Evolutionary conservation across 2,113 vertebrate species (phyloP).

Genomic region (Dasypus novemcinctus): DNA sequence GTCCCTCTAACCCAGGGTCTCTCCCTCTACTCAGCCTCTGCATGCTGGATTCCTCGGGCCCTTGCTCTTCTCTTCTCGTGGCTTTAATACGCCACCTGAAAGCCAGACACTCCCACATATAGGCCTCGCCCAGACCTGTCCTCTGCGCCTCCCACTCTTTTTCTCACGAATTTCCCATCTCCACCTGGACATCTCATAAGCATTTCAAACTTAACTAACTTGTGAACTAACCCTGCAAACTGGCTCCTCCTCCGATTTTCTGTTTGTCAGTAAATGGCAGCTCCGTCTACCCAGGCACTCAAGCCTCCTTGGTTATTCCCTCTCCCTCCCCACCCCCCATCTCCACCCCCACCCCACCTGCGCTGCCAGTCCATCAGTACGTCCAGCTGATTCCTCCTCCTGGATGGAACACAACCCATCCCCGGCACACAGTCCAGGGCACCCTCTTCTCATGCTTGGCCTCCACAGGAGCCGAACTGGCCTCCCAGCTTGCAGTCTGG

Average conservation of each 20-base stretch:
- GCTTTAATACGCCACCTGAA: neutral
- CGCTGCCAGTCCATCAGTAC: neutral
- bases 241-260: neutral
- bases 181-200: neutral
- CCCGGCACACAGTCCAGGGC: neutral
- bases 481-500: neutral
- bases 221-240: neutral
- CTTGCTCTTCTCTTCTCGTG: neutral
- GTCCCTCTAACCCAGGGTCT: neutral
- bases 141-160: neutral
- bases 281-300: neutral
- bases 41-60: neutral
- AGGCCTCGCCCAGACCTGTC: neutral
- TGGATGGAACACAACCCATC: too few relatives aligned
- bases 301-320: neutral
- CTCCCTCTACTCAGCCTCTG: neutral
- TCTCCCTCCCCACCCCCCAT: neutral
- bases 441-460: neutral
- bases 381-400: neutral
- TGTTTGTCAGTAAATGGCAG: neutral
- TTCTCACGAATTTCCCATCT: neutral
- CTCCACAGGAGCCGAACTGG: accelerated
- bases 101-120: neutral
- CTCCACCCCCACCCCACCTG: too few relatives aligned
- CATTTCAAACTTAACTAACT: neutral